A percentile compares a stretch with the other conserved stretches of the same genome.
phyloP scores from a whole-genome alignment of 2,888 invertebrate species.

The Amblyteles armatorius region DNA sequence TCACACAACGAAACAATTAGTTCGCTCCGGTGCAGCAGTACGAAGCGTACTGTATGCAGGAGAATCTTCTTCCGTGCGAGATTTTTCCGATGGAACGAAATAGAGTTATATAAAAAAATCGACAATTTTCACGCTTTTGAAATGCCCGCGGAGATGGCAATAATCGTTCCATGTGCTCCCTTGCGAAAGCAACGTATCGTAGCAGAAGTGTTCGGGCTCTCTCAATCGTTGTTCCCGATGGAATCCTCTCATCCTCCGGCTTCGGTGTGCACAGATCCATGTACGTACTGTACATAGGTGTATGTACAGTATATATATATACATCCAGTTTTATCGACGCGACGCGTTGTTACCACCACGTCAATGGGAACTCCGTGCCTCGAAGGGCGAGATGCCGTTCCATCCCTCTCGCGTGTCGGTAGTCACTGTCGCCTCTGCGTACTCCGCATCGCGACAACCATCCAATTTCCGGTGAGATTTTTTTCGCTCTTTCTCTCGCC shows the following conservation, averaged over 20 bases:
- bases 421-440: slow-evolving; percentile 42
- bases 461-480: slow-evolving; percentile 66
- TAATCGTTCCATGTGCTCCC: slow-evolving; percentile 3
- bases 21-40: not conserved
- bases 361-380: slow-evolving; percentile 35
- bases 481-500: slow-evolving; percentile 29
- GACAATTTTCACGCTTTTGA: slow-evolving; percentile 5
- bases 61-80: not conserved
- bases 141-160: not conserved
- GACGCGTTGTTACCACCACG: slow-evolving; percentile 47
- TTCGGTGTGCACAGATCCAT: not conserved
- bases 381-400: slow-evolving; percentile 11
- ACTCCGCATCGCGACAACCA: slow-evolving; percentile 53
- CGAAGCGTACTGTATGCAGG: not conserved
- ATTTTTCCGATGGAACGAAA: not conserved
- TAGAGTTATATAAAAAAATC: not conserved
- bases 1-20: not conserved
- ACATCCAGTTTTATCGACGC: slow-evolving; percentile 31
- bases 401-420: slow-evolving; percentile 19
- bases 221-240: not conserved
- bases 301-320: not conserved
- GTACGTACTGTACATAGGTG: not conserved
- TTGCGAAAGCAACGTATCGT: not conserved
- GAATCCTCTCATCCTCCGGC: not conserved
- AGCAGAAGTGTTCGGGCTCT: slow-evolving; percentile 7